Evolutionary conservation across 2,113 vertebrate species (phyloP).

Genomic region (Aviceda subcristata): DNA sequence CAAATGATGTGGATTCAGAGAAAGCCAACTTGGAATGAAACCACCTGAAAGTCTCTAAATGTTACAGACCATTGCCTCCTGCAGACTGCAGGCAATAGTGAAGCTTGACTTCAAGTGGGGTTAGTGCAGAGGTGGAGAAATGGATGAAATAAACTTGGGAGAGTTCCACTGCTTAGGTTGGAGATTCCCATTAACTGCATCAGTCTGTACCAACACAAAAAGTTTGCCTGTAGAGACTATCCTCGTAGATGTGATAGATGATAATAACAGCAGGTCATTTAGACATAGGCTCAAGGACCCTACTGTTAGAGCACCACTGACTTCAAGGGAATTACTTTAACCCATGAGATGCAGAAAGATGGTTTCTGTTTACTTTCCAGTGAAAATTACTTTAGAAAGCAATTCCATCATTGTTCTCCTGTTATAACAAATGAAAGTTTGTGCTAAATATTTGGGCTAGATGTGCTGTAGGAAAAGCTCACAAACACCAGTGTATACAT

Average conservation of each 20-base stretch:
- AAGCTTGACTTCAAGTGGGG: not conserved
- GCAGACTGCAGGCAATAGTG: not conserved
- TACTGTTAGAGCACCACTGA: not conserved
- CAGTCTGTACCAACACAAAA: not conserved
- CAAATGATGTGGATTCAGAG: not conserved
- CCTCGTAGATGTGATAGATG: not conserved
- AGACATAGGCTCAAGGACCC: not conserved
- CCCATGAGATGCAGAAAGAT: not conserved
- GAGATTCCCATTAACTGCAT: not conserved
- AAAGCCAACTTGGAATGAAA: not conserved
- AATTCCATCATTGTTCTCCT: not conserved
- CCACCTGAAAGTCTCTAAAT: not conserved
- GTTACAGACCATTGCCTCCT: not conserved
- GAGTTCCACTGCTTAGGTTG: not conserved
- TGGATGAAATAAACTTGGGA: not conserved
- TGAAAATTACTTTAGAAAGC: not conserved
- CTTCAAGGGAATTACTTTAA: not conserved
- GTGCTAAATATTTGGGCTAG: not conserved
- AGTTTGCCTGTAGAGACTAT: not conserved
- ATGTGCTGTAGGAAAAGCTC: not conserved
- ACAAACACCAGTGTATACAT: not conserved
- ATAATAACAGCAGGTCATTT: constrained; percentile 4
- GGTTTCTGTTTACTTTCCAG: not conserved
- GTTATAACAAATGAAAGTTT: not conserved
- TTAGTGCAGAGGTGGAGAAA: not conserved